These are phyloP conservation scores for Spheniscus mendiculus DNA, from an alignment of 2,113 vertebrate species.

Conservation along the genomic window DNA sequence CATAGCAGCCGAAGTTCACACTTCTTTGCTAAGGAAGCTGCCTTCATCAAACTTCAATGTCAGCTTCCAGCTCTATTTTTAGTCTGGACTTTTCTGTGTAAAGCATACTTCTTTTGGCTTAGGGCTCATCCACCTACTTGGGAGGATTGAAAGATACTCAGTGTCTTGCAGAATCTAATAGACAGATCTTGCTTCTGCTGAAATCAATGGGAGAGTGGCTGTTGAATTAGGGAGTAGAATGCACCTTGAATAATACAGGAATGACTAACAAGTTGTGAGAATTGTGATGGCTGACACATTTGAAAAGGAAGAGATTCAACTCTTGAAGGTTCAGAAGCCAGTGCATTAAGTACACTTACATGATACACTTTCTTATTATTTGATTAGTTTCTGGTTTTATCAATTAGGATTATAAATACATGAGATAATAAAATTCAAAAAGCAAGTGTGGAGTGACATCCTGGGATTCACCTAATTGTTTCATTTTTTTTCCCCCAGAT, in stretches of 20 bases:
- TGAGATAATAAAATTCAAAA: background rate
- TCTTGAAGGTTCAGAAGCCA: background rate
- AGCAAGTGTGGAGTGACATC: background rate
- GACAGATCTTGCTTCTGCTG: background rate
- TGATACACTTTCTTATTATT: background rate
- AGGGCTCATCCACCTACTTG: background rate
- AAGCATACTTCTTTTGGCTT: background rate
- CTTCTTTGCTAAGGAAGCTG: background rate
- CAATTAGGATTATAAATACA: background rate
- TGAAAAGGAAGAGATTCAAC: background rate
- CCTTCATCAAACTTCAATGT: background rate
- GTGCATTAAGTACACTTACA: background rate
- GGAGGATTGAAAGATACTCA: background rate
- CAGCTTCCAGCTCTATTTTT: slow-evolving; percentile 30
- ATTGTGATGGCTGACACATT: background rate
- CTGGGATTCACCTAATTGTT: background rate
- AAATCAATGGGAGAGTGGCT: background rate
- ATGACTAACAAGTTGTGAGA: background rate
- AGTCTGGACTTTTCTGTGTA: background rate
- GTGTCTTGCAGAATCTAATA: background rate
- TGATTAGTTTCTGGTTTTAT: background rate
- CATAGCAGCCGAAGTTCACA: background rate
- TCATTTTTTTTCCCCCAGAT: background rate
- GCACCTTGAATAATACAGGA: background rate
- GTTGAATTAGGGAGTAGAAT: background rate